phyloP scores from a whole-genome alignment of 2,888 invertebrate species.

The Listrodromus nycthemerus region DNA sequence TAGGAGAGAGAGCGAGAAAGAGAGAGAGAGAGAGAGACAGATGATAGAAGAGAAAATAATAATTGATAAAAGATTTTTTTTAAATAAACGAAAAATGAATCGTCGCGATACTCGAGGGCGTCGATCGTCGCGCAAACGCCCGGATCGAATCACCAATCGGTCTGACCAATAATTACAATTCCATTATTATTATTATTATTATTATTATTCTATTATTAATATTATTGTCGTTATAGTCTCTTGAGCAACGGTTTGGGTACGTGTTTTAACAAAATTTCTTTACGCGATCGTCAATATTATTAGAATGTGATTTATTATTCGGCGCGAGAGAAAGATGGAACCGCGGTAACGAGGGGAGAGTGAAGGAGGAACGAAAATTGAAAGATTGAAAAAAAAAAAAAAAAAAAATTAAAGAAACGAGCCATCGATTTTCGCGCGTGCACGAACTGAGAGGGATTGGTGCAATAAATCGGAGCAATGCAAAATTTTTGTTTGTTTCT shows the following conservation, averaged over 20 bases:
- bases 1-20: slow-evolving; percentile 46
- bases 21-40: slow-evolving; percentile 26
- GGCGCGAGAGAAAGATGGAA: slow-evolving; percentile 13
- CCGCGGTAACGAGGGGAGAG: background rate
- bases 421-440: slow-evolving; percentile 45
- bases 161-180: slow-evolving; percentile 57
- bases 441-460: slow-evolving; percentile 63
- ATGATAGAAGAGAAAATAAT: slow-evolving; percentile 56
- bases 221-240: slow-evolving; percentile 54
- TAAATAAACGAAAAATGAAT: slow-evolving; percentile 27
- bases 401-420: slow-evolving; percentile 35
- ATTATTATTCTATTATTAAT: slow-evolving; percentile 27
- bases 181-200: slow-evolving; percentile 51
- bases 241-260: slow-evolving; percentile 48
- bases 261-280: slow-evolving; percentile 42
- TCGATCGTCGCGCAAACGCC: slow-evolving; percentile 36
- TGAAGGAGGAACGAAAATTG: slow-evolving; percentile 9
- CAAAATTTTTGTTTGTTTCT: slow-evolving; percentile 41
- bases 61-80: slow-evolving; percentile 53
- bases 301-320: slow-evolving; percentile 34
- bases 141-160: slow-evolving; percentile 62
- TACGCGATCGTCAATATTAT: slow-evolving; percentile 13
- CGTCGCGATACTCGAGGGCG: slow-evolving; percentile 44
- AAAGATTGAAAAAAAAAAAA: slow-evolving; percentile 41
- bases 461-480: slow-evolving; percentile 61